Evolutionary conservation across 2,113 vertebrate species (phyloP).

Genomic region (Stegostoma tigrinum): DNA sequence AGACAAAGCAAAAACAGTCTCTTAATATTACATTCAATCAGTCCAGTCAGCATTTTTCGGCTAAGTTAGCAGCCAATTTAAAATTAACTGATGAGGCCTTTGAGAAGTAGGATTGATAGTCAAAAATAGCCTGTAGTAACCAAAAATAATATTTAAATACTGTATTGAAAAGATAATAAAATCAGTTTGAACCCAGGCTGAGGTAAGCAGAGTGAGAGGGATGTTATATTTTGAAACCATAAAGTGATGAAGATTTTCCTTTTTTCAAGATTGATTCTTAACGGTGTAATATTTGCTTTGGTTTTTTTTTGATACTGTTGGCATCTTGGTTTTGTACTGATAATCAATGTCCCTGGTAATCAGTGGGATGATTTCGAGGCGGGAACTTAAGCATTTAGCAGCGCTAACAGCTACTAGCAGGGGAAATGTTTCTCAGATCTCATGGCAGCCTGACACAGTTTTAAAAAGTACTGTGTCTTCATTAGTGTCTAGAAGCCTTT

Average conservation of each 20-base stretch:
- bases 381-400: constrained; percentile 31
- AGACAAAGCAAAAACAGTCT: background rate
- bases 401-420: constrained; percentile 25
- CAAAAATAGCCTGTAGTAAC: background rate
- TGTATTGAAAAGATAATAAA: background rate
- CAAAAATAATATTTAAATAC: background rate
- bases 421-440: constrained; percentile 34
- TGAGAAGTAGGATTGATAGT: background rate
- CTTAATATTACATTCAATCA: background rate
- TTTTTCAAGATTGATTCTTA: background rate
- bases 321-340: background rate
- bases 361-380: background rate
- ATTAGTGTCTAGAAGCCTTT: constrained; percentile 22
- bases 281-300: background rate
- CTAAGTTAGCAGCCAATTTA: background rate
- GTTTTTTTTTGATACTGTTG: background rate
- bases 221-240: background rate
- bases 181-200: background rate
- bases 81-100: background rate
- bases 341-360: background rate
- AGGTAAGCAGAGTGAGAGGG: background rate
- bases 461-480: constrained; percentile 30
- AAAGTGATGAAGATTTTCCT: constrained; percentile 1
- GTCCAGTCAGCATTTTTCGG: background rate
- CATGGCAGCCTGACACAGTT: constrained; percentile 16